These are phyloP conservation scores for Steinernema feltiae DNA, from an alignment of 1,140 invertebrate species.

Conservation along the genomic window DNA sequence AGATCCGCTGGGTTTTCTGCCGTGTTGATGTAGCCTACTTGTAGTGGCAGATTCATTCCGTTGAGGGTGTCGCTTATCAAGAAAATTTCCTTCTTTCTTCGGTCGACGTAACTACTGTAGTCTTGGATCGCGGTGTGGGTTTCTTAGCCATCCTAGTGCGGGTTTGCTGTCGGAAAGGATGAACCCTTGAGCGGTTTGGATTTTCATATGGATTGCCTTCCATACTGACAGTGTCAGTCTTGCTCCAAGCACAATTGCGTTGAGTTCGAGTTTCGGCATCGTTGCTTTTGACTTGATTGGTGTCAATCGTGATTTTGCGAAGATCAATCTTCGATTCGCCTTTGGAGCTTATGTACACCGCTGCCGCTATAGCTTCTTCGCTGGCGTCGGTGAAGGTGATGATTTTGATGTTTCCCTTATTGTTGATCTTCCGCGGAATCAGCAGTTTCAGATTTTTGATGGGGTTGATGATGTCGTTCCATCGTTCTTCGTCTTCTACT, in stretches of 20 bases:
- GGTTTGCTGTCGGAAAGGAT: slow-evolving; percentile 8
- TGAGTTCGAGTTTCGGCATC: slow-evolving; percentile 17
- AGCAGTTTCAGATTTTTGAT: neutral
- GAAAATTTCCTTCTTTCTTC: neutral
- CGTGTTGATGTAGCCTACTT: slow-evolving; percentile 14
- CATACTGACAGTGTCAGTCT: neutral
- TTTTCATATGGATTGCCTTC: neutral
- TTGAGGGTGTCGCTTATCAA: neutral
- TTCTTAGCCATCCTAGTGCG: slow-evolving; percentile 6
- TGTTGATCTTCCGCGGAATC: neutral
- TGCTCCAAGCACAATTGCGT: slow-evolving; percentile 14
- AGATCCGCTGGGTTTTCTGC: slow-evolving; percentile 26
- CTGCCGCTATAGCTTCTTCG: neutral
- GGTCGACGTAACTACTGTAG: neutral
- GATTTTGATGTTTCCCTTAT: neutral
- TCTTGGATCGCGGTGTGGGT: neutral
- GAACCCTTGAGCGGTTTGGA: neutral
- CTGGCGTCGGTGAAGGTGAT: slow-evolving; percentile 23
- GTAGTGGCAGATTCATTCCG: neutral
- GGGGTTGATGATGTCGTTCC: neutral
- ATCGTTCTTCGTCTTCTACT: neutral
- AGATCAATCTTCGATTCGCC: neutral
- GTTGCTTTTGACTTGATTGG: slow-evolving; percentile 17
- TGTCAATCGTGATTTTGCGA: slow-evolving; percentile 14
- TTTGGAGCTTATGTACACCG: neutral